Percentiles rank a stretch among this genome's conserved stretches.
Evolutionary conservation across 2,888 invertebrate genomes (phyloP).

Genomic region (Rhogogaster chlorosoma): DNA sequence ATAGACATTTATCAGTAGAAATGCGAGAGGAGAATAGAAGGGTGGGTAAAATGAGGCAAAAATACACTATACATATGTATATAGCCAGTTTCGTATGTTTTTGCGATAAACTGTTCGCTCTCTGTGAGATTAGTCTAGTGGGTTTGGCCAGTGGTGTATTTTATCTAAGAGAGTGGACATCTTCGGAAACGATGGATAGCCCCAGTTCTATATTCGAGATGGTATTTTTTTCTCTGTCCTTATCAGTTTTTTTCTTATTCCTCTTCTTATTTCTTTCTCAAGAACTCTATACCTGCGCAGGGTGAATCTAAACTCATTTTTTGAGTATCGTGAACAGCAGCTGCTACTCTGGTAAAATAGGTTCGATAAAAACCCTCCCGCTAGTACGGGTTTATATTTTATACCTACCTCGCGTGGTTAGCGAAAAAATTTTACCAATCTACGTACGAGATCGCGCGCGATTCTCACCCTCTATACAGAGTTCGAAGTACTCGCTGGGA

Average conservation of each 20-base stretch:
- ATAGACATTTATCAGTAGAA: not conserved
- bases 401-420: not conserved
- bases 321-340: conserved; percentile 18
- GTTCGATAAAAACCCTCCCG: conserved; percentile 13
- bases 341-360: not conserved
- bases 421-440: conserved; percentile 11
- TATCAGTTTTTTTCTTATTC: not conserved
- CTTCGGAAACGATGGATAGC: not conserved
- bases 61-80: not conserved
- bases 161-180: not conserved
- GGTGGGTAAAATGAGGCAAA: not conserved
- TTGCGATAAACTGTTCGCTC: not conserved
- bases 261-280: not conserved
- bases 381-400: not conserved
- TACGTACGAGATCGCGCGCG: not conserved
- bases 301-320: not conserved
- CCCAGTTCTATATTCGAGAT: not conserved
- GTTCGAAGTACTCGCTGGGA: not conserved
- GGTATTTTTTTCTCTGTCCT: not conserved
- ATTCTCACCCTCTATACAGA: not conserved
- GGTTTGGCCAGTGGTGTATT: not conserved
- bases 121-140: not conserved
- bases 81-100: not conserved
- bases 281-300: not conserved
- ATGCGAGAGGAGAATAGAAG: not conserved